Percentiles rank a stretch among this genome's conserved stretches.
These are phyloP conservation scores for Cathartes aura DNA, from an alignment of 2,113 vertebrate species.

Conservation along the genomic window DNA sequence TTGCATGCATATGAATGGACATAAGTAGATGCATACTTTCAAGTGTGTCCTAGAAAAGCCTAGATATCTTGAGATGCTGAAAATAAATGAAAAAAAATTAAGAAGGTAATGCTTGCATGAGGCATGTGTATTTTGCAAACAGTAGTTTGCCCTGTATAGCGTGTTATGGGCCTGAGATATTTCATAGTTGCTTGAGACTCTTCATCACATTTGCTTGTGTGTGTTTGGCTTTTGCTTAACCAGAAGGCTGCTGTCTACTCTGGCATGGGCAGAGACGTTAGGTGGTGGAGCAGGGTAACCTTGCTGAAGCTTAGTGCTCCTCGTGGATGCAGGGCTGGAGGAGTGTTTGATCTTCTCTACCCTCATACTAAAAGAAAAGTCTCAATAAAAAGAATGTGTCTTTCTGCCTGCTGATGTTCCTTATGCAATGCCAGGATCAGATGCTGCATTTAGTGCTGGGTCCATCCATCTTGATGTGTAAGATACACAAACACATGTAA, in stretches of 20 bases:
- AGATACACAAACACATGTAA: neutral
- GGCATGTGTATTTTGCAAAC: neutral
- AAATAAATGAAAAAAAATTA: neutral
- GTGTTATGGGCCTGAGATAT: neutral
- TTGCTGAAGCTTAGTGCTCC: neutral
- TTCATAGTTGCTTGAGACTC: neutral
- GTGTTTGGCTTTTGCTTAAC: neutral
- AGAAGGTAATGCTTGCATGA: neutral
- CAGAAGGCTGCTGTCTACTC: neutral
- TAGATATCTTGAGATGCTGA: slow-evolving; percentile 2
- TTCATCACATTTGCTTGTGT: neutral
- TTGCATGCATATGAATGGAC: slow-evolving; percentile 37
- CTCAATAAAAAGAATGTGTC: neutral
- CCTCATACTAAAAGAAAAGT: neutral
- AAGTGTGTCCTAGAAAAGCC: slow-evolving; percentile 33
- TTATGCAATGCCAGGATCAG: neutral
- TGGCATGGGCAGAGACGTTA: neutral
- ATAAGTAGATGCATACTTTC: slow-evolving; percentile 14
- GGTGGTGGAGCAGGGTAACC: neutral
- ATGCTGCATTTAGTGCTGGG: neutral
- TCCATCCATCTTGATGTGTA: neutral
- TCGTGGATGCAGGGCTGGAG: neutral
- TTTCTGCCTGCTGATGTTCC: neutral
- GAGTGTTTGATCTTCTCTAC: neutral
- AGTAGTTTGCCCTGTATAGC: neutral